Evolutionary conservation across 2,888 invertebrate species (phyloP).

Genomic region (Oscheius sp.): DNA sequence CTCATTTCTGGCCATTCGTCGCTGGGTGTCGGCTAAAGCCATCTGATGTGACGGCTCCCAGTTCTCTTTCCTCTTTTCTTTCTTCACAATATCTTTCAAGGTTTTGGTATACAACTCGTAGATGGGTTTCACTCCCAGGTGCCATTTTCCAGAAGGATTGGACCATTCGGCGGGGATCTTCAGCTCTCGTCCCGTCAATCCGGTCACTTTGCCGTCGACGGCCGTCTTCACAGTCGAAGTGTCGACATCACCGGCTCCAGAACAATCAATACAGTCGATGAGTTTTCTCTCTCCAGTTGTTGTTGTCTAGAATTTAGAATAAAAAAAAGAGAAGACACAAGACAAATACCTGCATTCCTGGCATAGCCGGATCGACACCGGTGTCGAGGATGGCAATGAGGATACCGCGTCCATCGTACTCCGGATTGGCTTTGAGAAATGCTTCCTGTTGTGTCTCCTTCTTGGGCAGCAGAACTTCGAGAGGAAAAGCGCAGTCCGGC

Average conservation of each 20-base stretch:
- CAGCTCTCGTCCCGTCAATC: constrained; percentile 87
- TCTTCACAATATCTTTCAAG: constrained; percentile 64
- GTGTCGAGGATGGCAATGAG: constrained; percentile 96
- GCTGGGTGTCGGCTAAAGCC: constrained; percentile 83
- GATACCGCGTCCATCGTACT: constrained; percentile 86
- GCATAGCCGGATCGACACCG: constrained; percentile 94
- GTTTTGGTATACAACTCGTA: constrained; percentile 88
- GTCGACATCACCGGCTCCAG: constrained; percentile 95
- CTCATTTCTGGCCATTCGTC: constrained; percentile 82
- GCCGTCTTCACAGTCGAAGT: constrained; percentile 83
- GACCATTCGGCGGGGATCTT: constrained; percentile 87
- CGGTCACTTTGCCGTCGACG: constrained; percentile 81
- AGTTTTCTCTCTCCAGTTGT: constrained; percentile 90
- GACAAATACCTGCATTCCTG: constrained; percentile 84
- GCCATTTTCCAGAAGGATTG: constrained; percentile 86
- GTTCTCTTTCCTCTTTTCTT: constrained; percentile 83
- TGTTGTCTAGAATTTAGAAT: constrained; percentile 80
- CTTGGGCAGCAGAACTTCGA: constrained; percentile 34
- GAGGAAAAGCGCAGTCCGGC: constrained; percentile 25
- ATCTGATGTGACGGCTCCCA: constrained; percentile 89
- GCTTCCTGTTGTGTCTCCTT: constrained; percentile 47
- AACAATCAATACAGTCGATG: constrained; percentile 92
- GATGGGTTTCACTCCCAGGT: constrained; percentile 87
- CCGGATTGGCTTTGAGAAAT: constrained; percentile 63
- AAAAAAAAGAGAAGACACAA: not conserved